A percentile compares a stretch with the other conserved stretches of the same genome.
Evolutionary conservation across 2,888 invertebrate genomes (phyloP).

Genomic region (Pandemis heparana): DNA sequence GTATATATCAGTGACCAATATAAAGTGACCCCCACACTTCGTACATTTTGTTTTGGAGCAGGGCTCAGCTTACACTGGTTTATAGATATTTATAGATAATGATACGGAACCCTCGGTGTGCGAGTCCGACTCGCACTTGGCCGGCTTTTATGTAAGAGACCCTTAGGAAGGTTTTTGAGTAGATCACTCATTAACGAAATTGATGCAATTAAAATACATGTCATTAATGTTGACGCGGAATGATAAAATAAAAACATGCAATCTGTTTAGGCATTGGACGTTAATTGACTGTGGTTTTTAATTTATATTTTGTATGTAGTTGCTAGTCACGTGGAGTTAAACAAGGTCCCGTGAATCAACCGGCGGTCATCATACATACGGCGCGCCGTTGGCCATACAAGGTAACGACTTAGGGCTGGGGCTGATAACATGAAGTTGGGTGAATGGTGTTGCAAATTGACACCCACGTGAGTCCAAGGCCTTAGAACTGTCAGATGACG

Average conservation of each 20-base stretch:
- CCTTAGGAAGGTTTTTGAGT: background rate
- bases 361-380: slow-evolving; percentile 39
- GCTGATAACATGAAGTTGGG: slow-evolving; percentile 43
- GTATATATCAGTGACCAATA: too few relatives aligned
- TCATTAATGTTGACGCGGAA: slow-evolving; percentile 8
- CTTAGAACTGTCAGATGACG: slow-evolving; percentile 22
- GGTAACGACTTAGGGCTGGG: slow-evolving; percentile 55
- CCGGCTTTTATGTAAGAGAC: background rate
- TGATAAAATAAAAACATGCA: slow-evolving; percentile 13
- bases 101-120: too few relatives aligned
- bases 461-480: slow-evolving; percentile 33
- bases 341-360: slow-evolving; percentile 37
- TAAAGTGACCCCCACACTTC: too few relatives aligned
- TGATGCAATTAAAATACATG: slow-evolving; percentile 1
- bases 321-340: background rate
- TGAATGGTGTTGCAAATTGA: slow-evolving; percentile 43
- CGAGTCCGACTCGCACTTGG: too few relatives aligned
- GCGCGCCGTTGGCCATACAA: slow-evolving; percentile 55
- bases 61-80: too few relatives aligned
- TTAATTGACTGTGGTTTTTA: slow-evolving; percentile 29
- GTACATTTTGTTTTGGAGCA: too few relatives aligned
- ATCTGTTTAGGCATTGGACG: slow-evolving; percentile 14
- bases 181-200: background rate
- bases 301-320: slow-evolving; percentile 25
- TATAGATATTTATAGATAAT: too few relatives aligned